phyloP scores from a whole-genome alignment of 2,797 vertebrate species.

The Gambelia wislizenii region DNA sequence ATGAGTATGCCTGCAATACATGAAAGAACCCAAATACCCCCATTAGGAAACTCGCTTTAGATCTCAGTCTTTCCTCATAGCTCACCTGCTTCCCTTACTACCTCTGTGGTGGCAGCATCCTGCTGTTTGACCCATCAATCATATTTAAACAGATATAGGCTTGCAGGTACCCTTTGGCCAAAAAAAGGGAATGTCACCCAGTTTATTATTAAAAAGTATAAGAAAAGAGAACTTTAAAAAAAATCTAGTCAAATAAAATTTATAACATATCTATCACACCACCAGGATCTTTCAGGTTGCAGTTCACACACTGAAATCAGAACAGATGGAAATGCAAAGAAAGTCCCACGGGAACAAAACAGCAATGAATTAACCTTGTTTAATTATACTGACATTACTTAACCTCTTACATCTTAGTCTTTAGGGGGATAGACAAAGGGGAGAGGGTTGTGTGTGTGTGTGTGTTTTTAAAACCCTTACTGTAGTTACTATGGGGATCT shows the following conservation, averaged over 20 bases:
- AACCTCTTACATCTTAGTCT: slow-evolving; percentile 44
- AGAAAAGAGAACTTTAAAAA: background rate
- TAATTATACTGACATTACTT: slow-evolving; percentile 44
- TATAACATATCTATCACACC: background rate
- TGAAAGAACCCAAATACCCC: slow-evolving; percentile 63
- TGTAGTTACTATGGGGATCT: slow-evolving; percentile 32
- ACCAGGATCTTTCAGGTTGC: background rate
- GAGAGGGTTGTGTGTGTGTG: background rate
- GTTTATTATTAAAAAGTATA: slow-evolving; percentile 47
- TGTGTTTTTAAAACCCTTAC: background rate
- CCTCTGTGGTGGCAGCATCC: slow-evolving; percentile 54
- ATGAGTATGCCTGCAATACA: slow-evolving; percentile 60
- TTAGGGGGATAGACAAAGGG: background rate
- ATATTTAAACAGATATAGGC: slow-evolving; percentile 41
- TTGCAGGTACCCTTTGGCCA: slow-evolving; percentile 59
- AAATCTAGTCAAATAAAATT: slow-evolving; percentile 22
- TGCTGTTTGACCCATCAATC: slow-evolving; percentile 69
- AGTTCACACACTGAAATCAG: background rate
- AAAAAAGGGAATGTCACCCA: slow-evolving; percentile 53
- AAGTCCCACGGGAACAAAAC: background rate
- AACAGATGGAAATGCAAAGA: slow-evolving; percentile 32
- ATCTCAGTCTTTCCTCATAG: slow-evolving; percentile 55
- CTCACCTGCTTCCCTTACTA: slow-evolving; percentile 68
- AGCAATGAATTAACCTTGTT: slow-evolving; percentile 36
- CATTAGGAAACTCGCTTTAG: slow-evolving; percentile 64